Base-by-base conservation (phyloP, 2,113 vertebrate genomes). In the Origma solitaria region DNA sequence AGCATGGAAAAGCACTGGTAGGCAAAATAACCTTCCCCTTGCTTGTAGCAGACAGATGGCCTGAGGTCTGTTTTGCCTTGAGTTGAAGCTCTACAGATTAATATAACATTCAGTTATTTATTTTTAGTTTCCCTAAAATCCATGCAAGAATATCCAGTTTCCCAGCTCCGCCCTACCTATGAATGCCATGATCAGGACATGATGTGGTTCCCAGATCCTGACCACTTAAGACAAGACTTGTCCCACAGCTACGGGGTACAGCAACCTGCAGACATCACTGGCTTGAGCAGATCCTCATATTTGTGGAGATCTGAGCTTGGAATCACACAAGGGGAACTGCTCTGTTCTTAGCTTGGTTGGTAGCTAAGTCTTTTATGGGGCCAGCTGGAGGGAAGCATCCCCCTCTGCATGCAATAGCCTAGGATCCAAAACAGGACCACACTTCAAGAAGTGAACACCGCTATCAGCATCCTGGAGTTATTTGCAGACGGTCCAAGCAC, bases 51-150 rank as follows among this genome's bases (percentile, higher is more conserved):
- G 77, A 91, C 79, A 91, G 76, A 77, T 76, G 86, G 71, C 49
- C 64, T 31, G 31, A 92, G 76, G 42, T 86, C 91, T 94, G 73
- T 37, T 92, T 75, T 62, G 88, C 71, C 69, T 81, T 53, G 47
- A 88, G 50, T 19, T 71, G 85, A 86, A 95, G 71, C 38, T 70
- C 60, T 61, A 71, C 11, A 85, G 71, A 73, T 66, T 62, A 82
- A 47, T 25, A 27, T 50, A 79, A 30, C 45, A 58, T 75, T 81
- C 77, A 15, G 10, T 30, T 78, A 51, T 38, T 93, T 83, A 82
- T 80, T 84, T 90, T 86, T 75, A 78, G 65, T 42, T 75, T 81
- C 60, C 53, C 47, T 91, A 84, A 96, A 95, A 79, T 27, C 37
- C 57, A 65, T 22, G 12, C 35, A 62, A 60, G 90, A 93, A 64